Percentiles rank a stretch among this genome's conserved stretches.
Evolutionary conservation across 2,797 vertebrate species (phyloP).

Genomic region (Girardinus metallicus): DNA sequence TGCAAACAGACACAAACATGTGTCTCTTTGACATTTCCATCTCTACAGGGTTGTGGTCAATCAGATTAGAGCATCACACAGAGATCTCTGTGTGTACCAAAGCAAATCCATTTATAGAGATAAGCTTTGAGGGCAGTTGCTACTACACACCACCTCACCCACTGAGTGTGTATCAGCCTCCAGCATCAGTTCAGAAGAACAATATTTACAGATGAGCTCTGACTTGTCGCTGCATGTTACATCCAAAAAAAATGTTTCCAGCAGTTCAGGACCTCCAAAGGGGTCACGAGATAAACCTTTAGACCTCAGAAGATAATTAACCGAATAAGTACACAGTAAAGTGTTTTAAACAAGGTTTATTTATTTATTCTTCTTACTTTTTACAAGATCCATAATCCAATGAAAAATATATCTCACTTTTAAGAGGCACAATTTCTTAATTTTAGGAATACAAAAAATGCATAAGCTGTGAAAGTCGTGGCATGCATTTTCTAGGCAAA

Average conservation of each 20-base stretch:
- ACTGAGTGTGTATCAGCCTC: conserved; percentile 19
- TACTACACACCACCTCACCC: conserved; percentile 14
- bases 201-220: conserved; percentile 32
- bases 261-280: conserved; percentile 5
- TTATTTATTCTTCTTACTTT: background rate
- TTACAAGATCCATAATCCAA: background rate
- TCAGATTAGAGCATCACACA: conserved; percentile 70
- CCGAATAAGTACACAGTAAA: background rate
- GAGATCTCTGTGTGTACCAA: conserved; percentile 55
- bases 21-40: conserved; percentile 23
- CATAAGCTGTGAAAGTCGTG: background rate
- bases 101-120: conserved; percentile 75
- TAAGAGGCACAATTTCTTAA: background rate
- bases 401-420: background rate
- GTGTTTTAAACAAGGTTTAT: background rate
- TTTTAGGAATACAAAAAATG: background rate
- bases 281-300: conserved; percentile 5
- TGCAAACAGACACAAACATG: conserved; percentile 14
- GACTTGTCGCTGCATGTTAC: conserved; percentile 35
- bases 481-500: too few relatives aligned
- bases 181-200: conserved; percentile 36
- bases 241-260: conserved; percentile 3
- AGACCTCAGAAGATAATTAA: background rate
- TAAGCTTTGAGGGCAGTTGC: conserved; percentile 53
- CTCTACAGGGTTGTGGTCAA: conserved; percentile 56